Evolutionary conservation across 2,797 vertebrate species (phyloP).

Genomic region (Hirundo rustica): DNA sequence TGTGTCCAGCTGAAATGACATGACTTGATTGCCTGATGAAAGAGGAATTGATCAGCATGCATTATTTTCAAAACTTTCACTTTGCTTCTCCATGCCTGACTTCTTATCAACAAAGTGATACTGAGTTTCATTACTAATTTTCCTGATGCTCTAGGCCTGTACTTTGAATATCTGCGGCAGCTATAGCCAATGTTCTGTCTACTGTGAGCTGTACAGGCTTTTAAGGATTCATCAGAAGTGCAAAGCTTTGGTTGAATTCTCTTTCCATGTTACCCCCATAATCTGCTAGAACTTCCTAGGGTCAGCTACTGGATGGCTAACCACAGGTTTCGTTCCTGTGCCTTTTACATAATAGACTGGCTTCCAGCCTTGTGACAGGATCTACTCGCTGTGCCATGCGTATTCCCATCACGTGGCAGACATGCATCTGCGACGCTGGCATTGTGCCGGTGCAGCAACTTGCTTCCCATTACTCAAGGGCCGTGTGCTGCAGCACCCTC

Average conservation of each 20-base stretch:
- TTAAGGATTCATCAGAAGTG: neutral
- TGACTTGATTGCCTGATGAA: neutral
- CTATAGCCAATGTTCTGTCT: neutral
- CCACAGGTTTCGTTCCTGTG: neutral
- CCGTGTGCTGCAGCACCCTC: neutral
- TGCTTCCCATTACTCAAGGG: neutral
- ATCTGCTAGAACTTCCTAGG: neutral
- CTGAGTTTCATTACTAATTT: neutral
- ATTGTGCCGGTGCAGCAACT: neutral
- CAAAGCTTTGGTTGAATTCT: neutral
- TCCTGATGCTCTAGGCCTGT: neutral
- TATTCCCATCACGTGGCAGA: neutral
- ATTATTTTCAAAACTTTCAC: neutral
- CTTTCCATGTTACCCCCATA: neutral
- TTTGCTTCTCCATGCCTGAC: neutral
- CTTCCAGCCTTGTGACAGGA: neutral
- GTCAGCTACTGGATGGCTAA: neutral
- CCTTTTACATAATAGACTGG: neutral
- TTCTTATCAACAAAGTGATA: neutral
- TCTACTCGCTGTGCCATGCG: rapidly evolving
- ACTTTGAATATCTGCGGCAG: neutral
- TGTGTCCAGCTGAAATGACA: neutral
- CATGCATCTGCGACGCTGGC: rapidly evolving
- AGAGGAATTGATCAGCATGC: neutral
- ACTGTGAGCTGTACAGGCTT: neutral